Evolutionary conservation across 2,113 vertebrate species (phyloP).

Genomic region (Paedocypris sp.): DNA sequence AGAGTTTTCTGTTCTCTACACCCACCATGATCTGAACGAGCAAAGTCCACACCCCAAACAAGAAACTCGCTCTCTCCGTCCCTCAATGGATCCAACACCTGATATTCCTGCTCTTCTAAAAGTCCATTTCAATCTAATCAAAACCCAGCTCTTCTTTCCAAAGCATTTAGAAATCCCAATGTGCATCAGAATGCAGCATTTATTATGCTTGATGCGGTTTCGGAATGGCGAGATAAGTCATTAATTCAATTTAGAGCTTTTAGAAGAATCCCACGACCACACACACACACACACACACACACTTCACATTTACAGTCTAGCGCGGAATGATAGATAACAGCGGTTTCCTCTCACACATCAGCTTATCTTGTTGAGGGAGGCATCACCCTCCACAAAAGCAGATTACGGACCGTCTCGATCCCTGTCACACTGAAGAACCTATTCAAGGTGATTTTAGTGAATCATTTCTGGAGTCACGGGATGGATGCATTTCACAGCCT

Average conservation of each 20-base stretch:
- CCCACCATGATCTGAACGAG: neutral
- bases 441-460: neutral
- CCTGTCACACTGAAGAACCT: neutral
- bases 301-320: conserved; percentile 41
- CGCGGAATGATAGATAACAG: conserved; percentile 20
- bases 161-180: conserved; percentile 2
- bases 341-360: conserved; percentile 50
- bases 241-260: conserved; percentile 13
- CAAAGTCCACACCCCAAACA: conserved; percentile 27
- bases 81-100: conserved; percentile 44
- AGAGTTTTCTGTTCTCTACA: conserved; percentile 18
- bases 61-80: conserved; percentile 15
- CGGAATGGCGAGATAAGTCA: conserved; percentile 1
- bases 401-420: neutral
- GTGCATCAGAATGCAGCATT: conserved; percentile 18
- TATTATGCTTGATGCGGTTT: neutral
- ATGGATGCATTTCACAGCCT: neutral
- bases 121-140: conserved; percentile 41
- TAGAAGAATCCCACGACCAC: neutral
- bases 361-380: conserved; percentile 55
- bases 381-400: conserved; percentile 35
- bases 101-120: conserved; percentile 33
- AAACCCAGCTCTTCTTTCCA: conserved; percentile 30
- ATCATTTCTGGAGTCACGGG: neutral
- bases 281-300: conserved; percentile 6